Percentiles rank a stretch among this genome's conserved stretches.
Evolutionary conservation across 1,140 invertebrate genomes (phyloP).

Genomic region (Drosophila tropicalis): DNA sequence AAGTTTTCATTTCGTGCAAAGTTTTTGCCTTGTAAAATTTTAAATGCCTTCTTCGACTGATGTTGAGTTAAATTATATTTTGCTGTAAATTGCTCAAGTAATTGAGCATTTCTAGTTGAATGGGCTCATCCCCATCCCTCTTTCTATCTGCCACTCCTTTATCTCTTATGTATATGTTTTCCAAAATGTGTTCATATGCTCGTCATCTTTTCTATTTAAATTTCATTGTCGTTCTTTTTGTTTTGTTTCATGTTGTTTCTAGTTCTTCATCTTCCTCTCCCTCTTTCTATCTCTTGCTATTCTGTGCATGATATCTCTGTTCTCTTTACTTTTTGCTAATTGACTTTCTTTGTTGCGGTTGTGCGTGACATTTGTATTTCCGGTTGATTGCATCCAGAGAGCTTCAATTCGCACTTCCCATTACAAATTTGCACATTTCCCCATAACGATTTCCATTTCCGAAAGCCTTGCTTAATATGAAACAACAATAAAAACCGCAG

Average conservation of each 20-base stretch:
- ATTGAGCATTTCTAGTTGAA: slow-evolving; percentile 22
- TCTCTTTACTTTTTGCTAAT: slow-evolving; percentile 43
- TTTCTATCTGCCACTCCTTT: background rate
- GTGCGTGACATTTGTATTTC: slow-evolving; percentile 58
- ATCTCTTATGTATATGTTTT: background rate
- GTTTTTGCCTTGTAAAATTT: slow-evolving; percentile 8
- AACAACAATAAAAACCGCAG: background rate
- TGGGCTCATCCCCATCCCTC: background rate
- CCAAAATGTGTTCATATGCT: slow-evolving; percentile 9
- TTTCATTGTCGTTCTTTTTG: background rate
- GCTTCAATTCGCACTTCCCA: slow-evolving; percentile 7
- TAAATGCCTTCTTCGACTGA: slow-evolving; percentile 1
- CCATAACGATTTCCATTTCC: slow-evolving; percentile 13
- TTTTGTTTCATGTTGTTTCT: background rate
- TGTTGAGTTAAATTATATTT: slow-evolving; percentile 14
- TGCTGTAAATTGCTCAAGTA: slow-evolving; percentile 4
- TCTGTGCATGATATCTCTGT: background rate
- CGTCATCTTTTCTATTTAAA: background rate
- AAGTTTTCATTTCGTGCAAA: background rate
- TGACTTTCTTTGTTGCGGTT: slow-evolving; percentile 63
- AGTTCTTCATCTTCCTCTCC: background rate
- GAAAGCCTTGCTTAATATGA: slow-evolving; percentile 4
- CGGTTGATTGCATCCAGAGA: slow-evolving; percentile 42
- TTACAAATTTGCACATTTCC: slow-evolving; percentile 13
- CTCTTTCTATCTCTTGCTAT: slow-evolving; percentile 22